A percentile compares a stretch with the other conserved stretches of the same genome.
Conservation (phyloP, 2,113 vertebrate genomes). For the Corythornis vintsioides region DNA sequence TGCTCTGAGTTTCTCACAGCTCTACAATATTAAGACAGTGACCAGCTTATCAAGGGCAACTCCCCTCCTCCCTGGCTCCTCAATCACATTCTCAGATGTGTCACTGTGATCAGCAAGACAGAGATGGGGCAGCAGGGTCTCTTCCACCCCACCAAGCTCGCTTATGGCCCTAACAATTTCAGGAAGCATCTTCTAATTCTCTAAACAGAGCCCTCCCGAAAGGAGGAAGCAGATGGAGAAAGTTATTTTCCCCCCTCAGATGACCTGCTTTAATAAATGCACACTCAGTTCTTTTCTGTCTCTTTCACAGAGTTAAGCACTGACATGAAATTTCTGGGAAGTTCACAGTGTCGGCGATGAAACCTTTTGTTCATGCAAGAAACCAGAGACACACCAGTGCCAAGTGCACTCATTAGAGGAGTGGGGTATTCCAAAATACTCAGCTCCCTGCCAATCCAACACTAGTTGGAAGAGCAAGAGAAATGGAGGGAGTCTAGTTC, state of each 20-base stretch:
- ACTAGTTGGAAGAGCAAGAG: not conserved
- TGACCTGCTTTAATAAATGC: slow-evolving; percentile 60
- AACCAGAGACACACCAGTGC: not conserved
- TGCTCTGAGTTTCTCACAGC: not conserved
- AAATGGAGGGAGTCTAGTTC: not conserved
- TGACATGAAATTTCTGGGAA: not conserved
- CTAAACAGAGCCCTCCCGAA: slow-evolving; percentile 5
- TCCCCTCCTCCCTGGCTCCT: not conserved
- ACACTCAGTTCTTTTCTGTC: slow-evolving; percentile 38
- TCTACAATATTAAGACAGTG: accelerated
- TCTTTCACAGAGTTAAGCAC: not conserved
- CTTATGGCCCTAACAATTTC: slow-evolving; percentile 44
- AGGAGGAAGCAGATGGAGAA: slow-evolving; percentile 69
- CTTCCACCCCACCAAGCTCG: not conserved
- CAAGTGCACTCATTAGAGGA: not conserved
- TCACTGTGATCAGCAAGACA: accelerated
- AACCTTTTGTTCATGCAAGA: not conserved
- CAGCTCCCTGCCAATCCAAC: not conserved
- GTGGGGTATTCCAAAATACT: not conserved
- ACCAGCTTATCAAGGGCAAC: not conserved
- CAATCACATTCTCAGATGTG: not conserved
- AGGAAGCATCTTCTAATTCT: slow-evolving; percentile 57
- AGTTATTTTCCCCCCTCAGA: slow-evolving; percentile 35
- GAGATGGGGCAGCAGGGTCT: not conserved
- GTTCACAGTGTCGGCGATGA: not conserved